Conservation (phyloP, 2,888 invertebrate species). For the Coenonympha arcania region DNA sequence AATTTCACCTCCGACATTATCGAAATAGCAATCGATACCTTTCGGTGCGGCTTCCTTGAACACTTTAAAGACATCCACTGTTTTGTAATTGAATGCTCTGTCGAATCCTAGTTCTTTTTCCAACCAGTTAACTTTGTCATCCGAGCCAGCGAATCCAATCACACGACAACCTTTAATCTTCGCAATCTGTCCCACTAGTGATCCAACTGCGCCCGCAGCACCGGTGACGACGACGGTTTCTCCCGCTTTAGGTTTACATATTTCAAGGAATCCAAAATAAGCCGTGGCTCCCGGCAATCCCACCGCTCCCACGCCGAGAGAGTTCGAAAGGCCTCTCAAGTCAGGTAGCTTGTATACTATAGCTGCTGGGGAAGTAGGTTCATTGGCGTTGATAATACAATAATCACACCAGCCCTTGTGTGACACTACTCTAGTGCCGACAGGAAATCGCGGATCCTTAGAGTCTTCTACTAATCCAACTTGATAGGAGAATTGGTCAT, state of each 20-base stretch:
- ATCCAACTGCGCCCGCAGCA: slow-evolving; percentile 85
- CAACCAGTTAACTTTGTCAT: slow-evolving; percentile 81
- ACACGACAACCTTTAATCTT: slow-evolving; percentile 78
- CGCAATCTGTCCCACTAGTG: slow-evolving; percentile 82
- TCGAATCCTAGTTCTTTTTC: slow-evolving; percentile 79
- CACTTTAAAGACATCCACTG: slow-evolving; percentile 63
- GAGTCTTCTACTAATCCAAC: slow-evolving; percentile 73
- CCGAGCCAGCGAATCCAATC: slow-evolving; percentile 81
- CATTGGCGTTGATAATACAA: slow-evolving; percentile 38
- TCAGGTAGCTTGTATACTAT: slow-evolving; percentile 64
- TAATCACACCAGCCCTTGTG: slow-evolving; percentile 79
- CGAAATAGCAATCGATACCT: slow-evolving; percentile 83
- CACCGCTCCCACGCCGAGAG: slow-evolving; percentile 75
- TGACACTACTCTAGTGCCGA: slow-evolving; percentile 74
- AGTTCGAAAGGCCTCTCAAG: slow-evolving; percentile 65
- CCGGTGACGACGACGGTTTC: slow-evolving; percentile 81
- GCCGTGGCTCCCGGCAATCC: slow-evolving; percentile 84
- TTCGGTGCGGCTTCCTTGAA: slow-evolving; percentile 78
- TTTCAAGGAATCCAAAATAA: slow-evolving; percentile 79
- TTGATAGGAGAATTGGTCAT: slow-evolving; percentile 43
- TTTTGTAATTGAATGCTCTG: slow-evolving; percentile 82
- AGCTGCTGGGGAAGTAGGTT: slow-evolving; percentile 17
- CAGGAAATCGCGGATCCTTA: slow-evolving; percentile 74
- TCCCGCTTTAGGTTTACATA: slow-evolving; percentile 79
- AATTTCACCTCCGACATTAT: slow-evolving; percentile 82